Evolutionary conservation across 1,140 invertebrate species (phyloP), one percentile per base, ranked within the genome.

Genomic region (Pachypsylla venusta): DNA sequence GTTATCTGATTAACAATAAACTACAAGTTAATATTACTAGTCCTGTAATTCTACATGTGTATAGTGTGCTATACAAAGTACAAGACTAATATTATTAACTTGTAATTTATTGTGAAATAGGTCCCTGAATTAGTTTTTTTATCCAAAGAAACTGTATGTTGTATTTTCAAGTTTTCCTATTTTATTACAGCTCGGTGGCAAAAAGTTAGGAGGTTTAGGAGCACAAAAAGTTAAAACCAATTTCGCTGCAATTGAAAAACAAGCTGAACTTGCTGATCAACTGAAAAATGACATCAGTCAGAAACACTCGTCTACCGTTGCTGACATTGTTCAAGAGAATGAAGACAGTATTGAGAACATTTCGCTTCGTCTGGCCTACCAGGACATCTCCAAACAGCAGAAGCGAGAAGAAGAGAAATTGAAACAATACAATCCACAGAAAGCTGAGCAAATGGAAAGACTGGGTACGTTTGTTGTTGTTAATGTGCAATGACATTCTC

Each of bases 191-290:
- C 66, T 93, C 59, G 89, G 89, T 13, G 81, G 78, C 0, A 95
- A 93, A 68, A 94, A 89, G 71, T 25, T 64, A 30, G 80, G 79
- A 40, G 88, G 92, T 1, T 72, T 98, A n/a, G 95, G 95, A 58
- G 96, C 94, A n/a, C 93, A 93, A 58, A 90, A 90, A 72, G 89
- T 98, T 4, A 90, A 84, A 66, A 80, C 85, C 13, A 93, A 98
- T 73, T 99, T 99, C 73, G 85, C 85, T n/a, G 93, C 96, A 67
- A 83, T 98, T 48, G 95, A 98, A 74, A 82, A 82, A 65, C 84
- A 89, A 68, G 82, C 85, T 63, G 75, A 75, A 61, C 78, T 89
- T 63, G 79, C 81, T 25, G 89, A 91, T 70, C 82, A 89, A 69
- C 72, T 82, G 14, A 83, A 81, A 67, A 73, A 79, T 67, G 73